phyloP scores from a whole-genome alignment of 1,140 invertebrate genomes.

The Palaemon carinicauda region DNA sequence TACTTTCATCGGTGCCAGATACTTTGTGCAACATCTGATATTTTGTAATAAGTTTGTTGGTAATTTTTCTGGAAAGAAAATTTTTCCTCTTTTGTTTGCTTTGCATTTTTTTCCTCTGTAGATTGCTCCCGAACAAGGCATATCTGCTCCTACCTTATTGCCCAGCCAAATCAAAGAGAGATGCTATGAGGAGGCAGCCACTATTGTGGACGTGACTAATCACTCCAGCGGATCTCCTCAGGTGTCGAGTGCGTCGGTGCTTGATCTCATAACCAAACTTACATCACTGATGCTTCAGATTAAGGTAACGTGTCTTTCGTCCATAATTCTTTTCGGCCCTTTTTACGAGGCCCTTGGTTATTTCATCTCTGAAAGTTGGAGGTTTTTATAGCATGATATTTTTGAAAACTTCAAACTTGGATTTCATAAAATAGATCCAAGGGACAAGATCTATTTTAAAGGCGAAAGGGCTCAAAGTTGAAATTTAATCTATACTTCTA shows the following conservation, averaged over 20 bases:
- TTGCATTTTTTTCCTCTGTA: constrained; percentile 60
- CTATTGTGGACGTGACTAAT: constrained; percentile 78
- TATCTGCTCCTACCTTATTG: constrained; percentile 85
- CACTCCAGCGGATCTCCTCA: constrained; percentile 71
- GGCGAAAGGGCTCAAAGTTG: no score
- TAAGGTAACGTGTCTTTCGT: constrained; percentile 70
- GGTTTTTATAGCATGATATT: no score
- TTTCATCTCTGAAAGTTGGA: no score
- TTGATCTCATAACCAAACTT: constrained; percentile 85
- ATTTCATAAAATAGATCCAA: no score
- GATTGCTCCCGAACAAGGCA: constrained; percentile 82
- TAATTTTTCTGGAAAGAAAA: background rate
- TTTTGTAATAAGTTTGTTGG: no score
- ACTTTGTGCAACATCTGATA: no score
- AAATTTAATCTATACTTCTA: no score
- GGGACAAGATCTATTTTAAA: no score
- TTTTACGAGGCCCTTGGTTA: no score
- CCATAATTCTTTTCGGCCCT: no score
- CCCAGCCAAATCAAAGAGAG: constrained; percentile 87
- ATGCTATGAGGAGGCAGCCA: constrained; percentile 82
- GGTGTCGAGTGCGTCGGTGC: constrained; percentile 69
- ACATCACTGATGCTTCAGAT: constrained; percentile 92
- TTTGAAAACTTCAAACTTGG: no score
- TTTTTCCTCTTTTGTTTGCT: constrained; percentile 28
- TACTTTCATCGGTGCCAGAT: no score